phyloP scores from a whole-genome alignment of 1,140 invertebrate species.

The Arctopsyche grandis region DNA sequence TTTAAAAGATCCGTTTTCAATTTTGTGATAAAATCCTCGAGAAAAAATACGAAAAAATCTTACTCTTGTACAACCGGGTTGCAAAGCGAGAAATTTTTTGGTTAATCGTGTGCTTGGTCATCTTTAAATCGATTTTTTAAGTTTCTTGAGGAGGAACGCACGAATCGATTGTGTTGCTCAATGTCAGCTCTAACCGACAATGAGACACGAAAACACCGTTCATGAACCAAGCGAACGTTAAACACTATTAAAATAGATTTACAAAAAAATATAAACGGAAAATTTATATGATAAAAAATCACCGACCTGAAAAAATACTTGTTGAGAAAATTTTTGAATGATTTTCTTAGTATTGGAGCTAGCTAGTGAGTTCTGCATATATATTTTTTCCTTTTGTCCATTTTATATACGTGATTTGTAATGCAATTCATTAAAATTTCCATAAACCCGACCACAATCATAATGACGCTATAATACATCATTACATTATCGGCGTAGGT shows the following conservation, averaged over 20 bases:
- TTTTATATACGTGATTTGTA: constrained; percentile 1
- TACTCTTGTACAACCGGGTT: neutral
- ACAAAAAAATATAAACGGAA: neutral
- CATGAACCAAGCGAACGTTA: constrained; percentile 8
- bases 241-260: neutral
- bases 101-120: constrained; percentile 32
- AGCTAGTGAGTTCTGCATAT: too few species aligned
- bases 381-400: neutral
- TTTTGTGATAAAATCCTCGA: constrained; percentile 3
- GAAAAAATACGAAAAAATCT: neutral
- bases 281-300: neutral
- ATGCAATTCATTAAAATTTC: constrained; percentile 26
- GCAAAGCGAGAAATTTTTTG: constrained; percentile 30
- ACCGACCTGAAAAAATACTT: neutral
- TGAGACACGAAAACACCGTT: constrained; percentile 9
- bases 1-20: constrained; percentile 24
- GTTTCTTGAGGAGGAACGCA: constrained; percentile 24
- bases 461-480: constrained; percentile 33
- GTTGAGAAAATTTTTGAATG: neutral
- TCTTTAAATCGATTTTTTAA: constrained; percentile 32
- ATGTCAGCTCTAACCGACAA: constrained; percentile 18
- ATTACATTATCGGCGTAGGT: constrained; percentile 32
- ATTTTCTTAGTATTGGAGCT: too few species aligned
- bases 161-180: constrained; percentile 32
- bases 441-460: constrained; percentile 21